Base-by-base conservation (phyloP, 64 coral and sea anemone genomes). In the Pocillopora damicornis region DNA sequence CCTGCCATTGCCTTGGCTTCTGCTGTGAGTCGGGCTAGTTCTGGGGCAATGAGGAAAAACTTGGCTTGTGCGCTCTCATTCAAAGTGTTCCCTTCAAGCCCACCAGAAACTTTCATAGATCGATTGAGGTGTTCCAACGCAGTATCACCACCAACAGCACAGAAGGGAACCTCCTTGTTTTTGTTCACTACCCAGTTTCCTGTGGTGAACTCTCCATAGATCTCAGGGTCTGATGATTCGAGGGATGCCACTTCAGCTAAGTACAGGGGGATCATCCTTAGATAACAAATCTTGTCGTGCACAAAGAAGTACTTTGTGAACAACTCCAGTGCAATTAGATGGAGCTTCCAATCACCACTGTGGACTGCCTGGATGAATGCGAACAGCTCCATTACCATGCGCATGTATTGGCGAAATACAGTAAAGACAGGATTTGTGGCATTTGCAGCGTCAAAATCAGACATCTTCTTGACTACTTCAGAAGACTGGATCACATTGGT, bases 171-270 rank as follows among this genome's bases (percentile, higher is more conserved):
- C 14, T 25, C n/a, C 11, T 9, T 5, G 26, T 87, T 87, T 26
- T 87, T 87, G 84, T 87, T 87, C 23, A 87, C 84, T 13, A 87
- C 72, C 84, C 84, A 87, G n/a, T 87, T 87, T 22, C 71, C 86
- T 64, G 13, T 12, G 34, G 63, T 18, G 58, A 77, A 64, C 26
- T 88, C 86, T 64, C 35, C 35, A 35, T 58, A 75, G 66, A 87
- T 65, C 17, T 67, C 63, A 9, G 63, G 63, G 17, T 64, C 35
- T 25, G 61, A 68, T 60, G 35, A 13, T 38, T 89, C 20, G 0
- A 89, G 38, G 15, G 15, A 35, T 73, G 9, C 0, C 61, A 89
- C 81, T 16, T 89, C 88, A 22, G 88, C 76, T 5, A 89, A 20
- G 63, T 89, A 89, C 15, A 89, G 9, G 11, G 77, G 88, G 17